These are phyloP conservation scores for Drosophila busckii DNA, from an alignment of 1,140 invertebrate genomes.

Conservation along the genomic window DNA sequence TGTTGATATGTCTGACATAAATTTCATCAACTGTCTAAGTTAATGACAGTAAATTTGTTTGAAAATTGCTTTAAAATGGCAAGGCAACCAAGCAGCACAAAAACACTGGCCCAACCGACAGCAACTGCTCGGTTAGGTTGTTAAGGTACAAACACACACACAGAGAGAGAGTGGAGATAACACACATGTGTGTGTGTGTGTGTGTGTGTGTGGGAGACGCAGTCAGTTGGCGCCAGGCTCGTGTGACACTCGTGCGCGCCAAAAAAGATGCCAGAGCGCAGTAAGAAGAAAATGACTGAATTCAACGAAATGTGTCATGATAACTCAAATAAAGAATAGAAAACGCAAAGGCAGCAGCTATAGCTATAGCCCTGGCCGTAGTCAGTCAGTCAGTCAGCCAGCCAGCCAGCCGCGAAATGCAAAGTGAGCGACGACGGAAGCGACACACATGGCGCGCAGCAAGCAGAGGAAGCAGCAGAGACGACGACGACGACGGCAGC, in stretches of 20 bases:
- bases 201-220: constrained; percentile 17
- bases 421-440: constrained; percentile 56
- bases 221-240: constrained; percentile 57
- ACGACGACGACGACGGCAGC: background rate
- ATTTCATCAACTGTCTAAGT: constrained; percentile 77
- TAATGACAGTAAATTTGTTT: constrained; percentile 78
- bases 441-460: constrained; percentile 42
- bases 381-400: constrained; percentile 23
- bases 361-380: constrained; percentile 10
- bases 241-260: constrained; percentile 65
- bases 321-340: constrained; percentile 77
- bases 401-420: constrained; percentile 72
- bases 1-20: constrained; percentile 76
- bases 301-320: constrained; percentile 76
- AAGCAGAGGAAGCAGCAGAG: constrained; percentile 10
- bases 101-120: constrained; percentile 34
- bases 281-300: constrained; percentile 69
- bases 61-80: constrained; percentile 77
- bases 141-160: constrained; percentile 43
- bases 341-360: constrained; percentile 29
- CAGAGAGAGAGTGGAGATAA: background rate
- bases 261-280: constrained; percentile 51
- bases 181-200: constrained; percentile 14
- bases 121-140: constrained; percentile 23
- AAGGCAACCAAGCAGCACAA: constrained; percentile 68